Evolutionary conservation across 2,888 invertebrate genomes (phyloP).

Genomic region (Salticus scenicus): DNA sequence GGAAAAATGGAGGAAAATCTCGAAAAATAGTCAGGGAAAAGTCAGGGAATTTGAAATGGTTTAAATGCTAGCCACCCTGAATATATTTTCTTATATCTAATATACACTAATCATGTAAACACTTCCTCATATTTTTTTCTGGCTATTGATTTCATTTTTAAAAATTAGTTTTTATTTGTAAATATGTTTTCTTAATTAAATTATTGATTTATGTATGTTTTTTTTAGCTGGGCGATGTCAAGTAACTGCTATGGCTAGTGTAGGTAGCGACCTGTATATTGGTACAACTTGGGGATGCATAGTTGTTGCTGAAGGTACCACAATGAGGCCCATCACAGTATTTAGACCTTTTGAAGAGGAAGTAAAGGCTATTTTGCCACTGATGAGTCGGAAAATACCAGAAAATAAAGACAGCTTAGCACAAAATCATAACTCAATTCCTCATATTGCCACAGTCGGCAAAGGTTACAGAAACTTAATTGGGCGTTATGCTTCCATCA

Average conservation of each 20-base stretch:
- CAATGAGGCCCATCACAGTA: conserved; percentile 90
- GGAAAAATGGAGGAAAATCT: too few species aligned
- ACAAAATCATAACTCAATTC: conserved; percentile 72
- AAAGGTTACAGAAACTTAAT: conserved; percentile 87
- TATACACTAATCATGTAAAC: too few species aligned
- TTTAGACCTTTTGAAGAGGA: conserved; percentile 93
- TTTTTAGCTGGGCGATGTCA: conserved; percentile 77
- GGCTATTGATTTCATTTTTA: too few species aligned
- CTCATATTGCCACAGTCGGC: conserved; percentile 84
- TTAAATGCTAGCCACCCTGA: too few species aligned
- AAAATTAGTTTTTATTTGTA: too few species aligned
- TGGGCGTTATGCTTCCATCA: conserved; percentile 74
- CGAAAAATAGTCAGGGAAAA: too few species aligned
- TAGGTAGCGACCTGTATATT: conserved; percentile 85
- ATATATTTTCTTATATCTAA: too few species aligned
- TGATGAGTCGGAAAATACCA: conserved; percentile 43
- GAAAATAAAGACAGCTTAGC: conserved; percentile 20
- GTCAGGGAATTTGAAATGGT: too few species aligned
- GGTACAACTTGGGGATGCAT: conserved; percentile 97
- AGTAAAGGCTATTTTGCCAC: conserved; percentile 78
- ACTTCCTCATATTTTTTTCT: too few species aligned
- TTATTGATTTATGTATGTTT: too few species aligned
- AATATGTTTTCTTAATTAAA: too few species aligned
- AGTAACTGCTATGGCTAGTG: conserved; percentile 83
- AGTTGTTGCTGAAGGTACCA: conserved; percentile 88